phyloP scores from a whole-genome alignment of 1,140 invertebrate species.

The Myzus persicae region DNA sequence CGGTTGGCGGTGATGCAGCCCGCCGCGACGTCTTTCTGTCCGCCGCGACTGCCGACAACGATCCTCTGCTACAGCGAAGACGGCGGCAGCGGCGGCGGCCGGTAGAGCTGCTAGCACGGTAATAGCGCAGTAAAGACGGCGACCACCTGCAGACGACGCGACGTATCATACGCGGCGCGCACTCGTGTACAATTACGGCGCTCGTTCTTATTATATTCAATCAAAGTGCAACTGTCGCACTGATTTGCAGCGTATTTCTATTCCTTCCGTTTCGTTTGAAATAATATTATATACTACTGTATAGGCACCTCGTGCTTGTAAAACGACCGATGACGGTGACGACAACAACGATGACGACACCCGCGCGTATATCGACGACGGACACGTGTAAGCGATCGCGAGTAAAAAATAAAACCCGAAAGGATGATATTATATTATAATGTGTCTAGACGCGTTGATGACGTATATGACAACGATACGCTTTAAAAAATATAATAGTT shows the following conservation, averaged over 20 bases:
- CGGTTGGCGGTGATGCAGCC: background rate
- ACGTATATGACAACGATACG: background rate
- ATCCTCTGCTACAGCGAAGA: background rate
- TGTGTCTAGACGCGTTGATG: background rate
- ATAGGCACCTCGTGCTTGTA: background rate
- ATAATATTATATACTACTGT: background rate
- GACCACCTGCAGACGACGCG: background rate
- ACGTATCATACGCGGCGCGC: background rate
- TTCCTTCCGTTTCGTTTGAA: background rate
- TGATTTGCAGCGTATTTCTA: background rate
- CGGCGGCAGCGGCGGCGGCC: background rate
- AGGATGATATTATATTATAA: background rate
- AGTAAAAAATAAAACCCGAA: background rate
- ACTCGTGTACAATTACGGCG: background rate
- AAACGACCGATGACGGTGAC: background rate
- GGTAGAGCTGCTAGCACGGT: constrained; percentile 17
- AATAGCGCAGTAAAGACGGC: background rate
- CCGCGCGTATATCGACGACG: background rate
- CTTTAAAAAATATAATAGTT: background rate
- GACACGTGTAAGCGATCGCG: background rate
- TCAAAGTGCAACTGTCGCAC: background rate
- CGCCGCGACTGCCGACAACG: background rate
- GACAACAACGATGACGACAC: background rate
- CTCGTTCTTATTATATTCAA: background rate
- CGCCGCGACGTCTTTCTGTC: background rate